phyloP scores from a whole-genome alignment of 2,888 invertebrate genomes.

The Noctua janthe region DNA sequence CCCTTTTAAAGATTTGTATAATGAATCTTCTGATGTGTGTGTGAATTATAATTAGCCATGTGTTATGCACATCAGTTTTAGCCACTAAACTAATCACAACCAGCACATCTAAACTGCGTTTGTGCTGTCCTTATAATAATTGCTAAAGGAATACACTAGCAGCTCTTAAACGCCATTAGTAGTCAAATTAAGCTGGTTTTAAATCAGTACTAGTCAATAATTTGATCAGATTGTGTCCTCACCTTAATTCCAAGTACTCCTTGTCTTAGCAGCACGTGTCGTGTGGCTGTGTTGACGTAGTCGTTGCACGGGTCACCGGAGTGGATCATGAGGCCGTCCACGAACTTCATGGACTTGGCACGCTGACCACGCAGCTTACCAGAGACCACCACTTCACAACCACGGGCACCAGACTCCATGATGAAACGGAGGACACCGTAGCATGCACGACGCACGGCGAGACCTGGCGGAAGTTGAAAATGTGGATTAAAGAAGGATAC shows the following conservation, averaged over 20 bases:
- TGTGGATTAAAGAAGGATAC: neutral
- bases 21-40: no score
- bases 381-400: constrained; percentile 99
- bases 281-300: constrained; percentile 99
- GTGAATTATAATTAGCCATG: neutral
- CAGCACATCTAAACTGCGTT: neutral
- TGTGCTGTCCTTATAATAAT: neutral
- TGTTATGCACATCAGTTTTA: no score
- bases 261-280: constrained; percentile 99
- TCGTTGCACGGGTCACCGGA: constrained; percentile 99
- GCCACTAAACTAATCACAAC: neutral
- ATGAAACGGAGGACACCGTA: constrained; percentile 99
- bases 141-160: neutral
- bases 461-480: constrained; percentile 77
- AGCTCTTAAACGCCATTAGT: neutral
- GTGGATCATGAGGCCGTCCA: constrained; percentile 99
- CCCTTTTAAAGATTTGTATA: neutral
- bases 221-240: constrained; percentile 52
- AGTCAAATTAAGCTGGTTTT: neutral
- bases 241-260: constrained; percentile 95
- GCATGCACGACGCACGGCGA: constrained; percentile 96
- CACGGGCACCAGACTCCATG: constrained; percentile 99
- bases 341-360: constrained; percentile 99
- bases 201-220: neutral
- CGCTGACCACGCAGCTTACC: constrained; percentile 99